Evolutionary conservation across 2,797 vertebrate genomes (phyloP).

Genomic region (Phoxinus dragarum): DNA sequence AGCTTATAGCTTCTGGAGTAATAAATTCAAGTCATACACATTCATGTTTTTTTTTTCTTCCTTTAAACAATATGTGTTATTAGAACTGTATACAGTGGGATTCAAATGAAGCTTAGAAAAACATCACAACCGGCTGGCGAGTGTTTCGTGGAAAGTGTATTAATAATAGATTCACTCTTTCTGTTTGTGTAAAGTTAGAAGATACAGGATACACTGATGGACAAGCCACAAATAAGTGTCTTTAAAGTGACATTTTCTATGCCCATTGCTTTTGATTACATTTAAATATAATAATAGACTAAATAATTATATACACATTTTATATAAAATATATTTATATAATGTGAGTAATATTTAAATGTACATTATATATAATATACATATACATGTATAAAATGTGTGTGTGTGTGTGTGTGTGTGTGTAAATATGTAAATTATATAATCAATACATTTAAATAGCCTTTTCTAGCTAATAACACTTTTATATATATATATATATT

Average conservation of each 20-base stretch:
- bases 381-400: no score
- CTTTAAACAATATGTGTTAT: not conserved
- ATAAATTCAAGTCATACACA: constrained; percentile 7
- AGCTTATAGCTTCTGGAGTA: constrained; percentile 4
- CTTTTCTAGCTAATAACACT: no score
- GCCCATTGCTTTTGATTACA: not conserved
- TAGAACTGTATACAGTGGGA: not conserved
- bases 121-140: constrained; percentile 7
- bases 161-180: constrained; percentile 45
- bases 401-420: no score
- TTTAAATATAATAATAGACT: not conserved
- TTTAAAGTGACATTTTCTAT: not conserved
- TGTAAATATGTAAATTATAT: no score
- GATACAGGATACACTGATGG: not conserved
- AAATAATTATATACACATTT: not conserved
- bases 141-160: constrained; percentile 39
- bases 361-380: not conserved
- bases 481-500: no score
- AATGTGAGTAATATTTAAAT: not conserved
- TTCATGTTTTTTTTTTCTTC: not conserved
- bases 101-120: not conserved
- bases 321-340: not conserved
- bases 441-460: no score
- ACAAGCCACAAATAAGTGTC: not conserved
- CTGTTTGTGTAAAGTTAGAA: constrained; percentile 14